Evolutionary conservation across 30 jellyfish, hydroid and myxozoan genomes (phyloP).

Genomic region (Aurelia sp.): DNA sequence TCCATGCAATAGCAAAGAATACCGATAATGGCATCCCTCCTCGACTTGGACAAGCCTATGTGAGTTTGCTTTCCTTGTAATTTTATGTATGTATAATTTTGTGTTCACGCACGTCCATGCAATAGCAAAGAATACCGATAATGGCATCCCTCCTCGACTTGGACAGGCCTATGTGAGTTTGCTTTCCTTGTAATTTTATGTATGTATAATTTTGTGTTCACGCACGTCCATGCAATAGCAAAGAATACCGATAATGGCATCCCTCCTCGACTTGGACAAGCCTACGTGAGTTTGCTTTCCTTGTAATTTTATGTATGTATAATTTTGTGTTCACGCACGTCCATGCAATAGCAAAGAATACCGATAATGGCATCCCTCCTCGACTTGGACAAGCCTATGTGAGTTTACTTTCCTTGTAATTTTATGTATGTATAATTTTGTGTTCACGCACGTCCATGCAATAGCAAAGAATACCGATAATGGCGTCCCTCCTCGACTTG

Average conservation of each 20-base stretch:
- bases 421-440: background rate
- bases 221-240: too few species aligned
- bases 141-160: slow-evolving; percentile 84
- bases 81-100: background rate
- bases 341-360: too few species aligned
- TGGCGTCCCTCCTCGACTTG: slow-evolving; percentile 87
- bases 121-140: too few species aligned
- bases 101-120: too few species aligned
- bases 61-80: slow-evolving; percentile 1
- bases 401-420: background rate
- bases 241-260: slow-evolving; percentile 86
- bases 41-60: slow-evolving; percentile 82
- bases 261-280: slow-evolving; percentile 90
- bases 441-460: too few species aligned
- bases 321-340: too few species aligned
- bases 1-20: too few species aligned
- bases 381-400: slow-evolving; percentile 83
- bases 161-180: slow-evolving; percentile 76
- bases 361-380: slow-evolving; percentile 90
- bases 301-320: background rate
- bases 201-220: background rate
- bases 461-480: too few species aligned
- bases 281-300: slow-evolving; percentile 41
- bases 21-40: slow-evolving; percentile 92
- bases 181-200: background rate